Evolutionary conservation across 2,888 invertebrate genomes (phyloP), one percentile per base, ranked within the genome.

Genomic region (Choreutis nemorana): DNA sequence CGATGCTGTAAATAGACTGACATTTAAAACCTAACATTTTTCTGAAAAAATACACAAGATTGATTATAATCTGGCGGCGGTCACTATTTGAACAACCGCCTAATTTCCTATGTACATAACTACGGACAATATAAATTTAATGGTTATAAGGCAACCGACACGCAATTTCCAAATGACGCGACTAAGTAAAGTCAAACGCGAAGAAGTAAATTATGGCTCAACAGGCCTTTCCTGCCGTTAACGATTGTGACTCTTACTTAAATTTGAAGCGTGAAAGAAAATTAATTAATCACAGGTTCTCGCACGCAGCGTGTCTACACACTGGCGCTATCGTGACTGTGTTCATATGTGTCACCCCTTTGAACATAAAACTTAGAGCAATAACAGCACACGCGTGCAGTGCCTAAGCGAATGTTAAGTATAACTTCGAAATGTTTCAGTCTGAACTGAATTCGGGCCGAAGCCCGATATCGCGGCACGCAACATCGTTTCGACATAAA

Each of bases 191-290:
- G 54, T 59, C 51, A 54, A 63, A 60, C 56, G 56, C 49, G 56
- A 58, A 63, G 60, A 71, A 66, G 68, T 73, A 67, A 73, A 73
- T 73, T 70, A 70, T 50, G 44, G 60, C 64, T 68, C 68, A 73
- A 72, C 68, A 71, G 71, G 71, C 72, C 63, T 59, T 72, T 71
- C 72, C 68, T 66, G 58, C 53, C 50, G 56, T 62, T 73, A 75
- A 73, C 61, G 64, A 72, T 73, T 72, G 63, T 56, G 50, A 56
- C 53, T 62, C 44, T 41, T 63, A 68, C 60, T 68, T 62, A 65
- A 64, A 65, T 63, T 65, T 48, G 55, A 62, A 67, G 62, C 62
- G 63, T 66, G 62, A 71, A 72, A 73, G 71, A 73, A 71, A 71
- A 68, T 67, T 66, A 70, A 75, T 73, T 71, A 73, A 70, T 70